Base-by-base conservation (phyloP, 2,888 invertebrate genomes). In the Punctoribates punctum region DNA sequence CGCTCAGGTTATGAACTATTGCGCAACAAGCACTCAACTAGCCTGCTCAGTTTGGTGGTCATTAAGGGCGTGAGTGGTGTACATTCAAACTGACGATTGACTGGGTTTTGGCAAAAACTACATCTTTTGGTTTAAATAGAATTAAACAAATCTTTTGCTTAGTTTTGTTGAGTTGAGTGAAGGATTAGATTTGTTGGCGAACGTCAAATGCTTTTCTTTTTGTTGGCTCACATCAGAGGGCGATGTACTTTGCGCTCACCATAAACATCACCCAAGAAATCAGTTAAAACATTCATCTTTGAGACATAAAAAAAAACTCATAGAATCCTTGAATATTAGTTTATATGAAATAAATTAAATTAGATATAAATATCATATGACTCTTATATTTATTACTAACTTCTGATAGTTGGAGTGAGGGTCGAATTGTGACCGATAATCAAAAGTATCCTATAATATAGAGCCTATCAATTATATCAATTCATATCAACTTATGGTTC, bases 351-450 rank as follows among this genome's bases (percentile, higher is more conserved):
- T 42, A 13, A 42, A 34, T 34, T 34, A 34, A 6, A 13, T 42
- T 42, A 42, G 42, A 42, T 42, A 42, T 42, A 13, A 42, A 13
- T 42, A 42, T 51, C 51, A 51, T 51, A 51, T 20, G 20, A 17
- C n/a, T 51, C 27, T 60, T 1, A n/a, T 60, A 25, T 20, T 13
- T 25, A 25, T 25, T 6, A 29, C 17, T 17, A 38, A 11, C n/a
- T n/a, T 65, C 34, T 65, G 9, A 34, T n/a, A n/a, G n/a, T n/a
- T n/a, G 5, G 13, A 38, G 29, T 27, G 27, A 34, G 9, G 34
- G 65, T 65, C 65, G 65, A 38, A 38, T 23, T 65, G 29, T 65
- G 65, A 65, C 65, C 65, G 65, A 65, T 65, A 65, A 65, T 38
- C 4, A 34, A 65, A 65, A 6, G 34, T 65, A 38, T 65, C 38